These are phyloP conservation scores for Coelopa pilipes DNA, from an alignment of 2,888 invertebrate species.

Conservation along the genomic window DNA sequence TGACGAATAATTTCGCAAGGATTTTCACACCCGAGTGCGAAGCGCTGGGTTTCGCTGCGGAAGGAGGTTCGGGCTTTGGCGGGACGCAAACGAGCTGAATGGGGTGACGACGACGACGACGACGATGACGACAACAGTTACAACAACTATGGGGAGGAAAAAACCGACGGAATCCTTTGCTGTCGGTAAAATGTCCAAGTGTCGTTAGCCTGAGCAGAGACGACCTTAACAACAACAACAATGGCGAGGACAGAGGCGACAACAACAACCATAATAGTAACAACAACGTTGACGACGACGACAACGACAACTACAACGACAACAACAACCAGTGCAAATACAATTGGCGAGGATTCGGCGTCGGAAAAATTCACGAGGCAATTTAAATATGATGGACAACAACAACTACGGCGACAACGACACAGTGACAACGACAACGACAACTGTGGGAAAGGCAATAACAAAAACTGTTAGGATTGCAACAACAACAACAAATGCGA, in stretches of 20 bases:
- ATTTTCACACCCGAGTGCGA: too few species aligned
- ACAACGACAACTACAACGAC: background rate
- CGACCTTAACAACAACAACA: background rate
- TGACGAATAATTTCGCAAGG: too few species aligned
- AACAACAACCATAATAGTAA: background rate
- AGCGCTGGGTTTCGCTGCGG: too few species aligned
- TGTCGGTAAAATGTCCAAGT: background rate
- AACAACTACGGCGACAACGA: background rate
- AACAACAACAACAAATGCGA: constrained; percentile 18
- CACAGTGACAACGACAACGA: too few species aligned
- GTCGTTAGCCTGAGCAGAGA: background rate
- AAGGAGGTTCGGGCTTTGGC: too few species aligned
- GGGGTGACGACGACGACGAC: too few species aligned
- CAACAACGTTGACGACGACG: background rate
- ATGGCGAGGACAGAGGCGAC: background rate
- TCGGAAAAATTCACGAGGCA: background rate
- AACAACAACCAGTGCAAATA: background rate
- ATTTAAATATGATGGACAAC: constrained; percentile 24
- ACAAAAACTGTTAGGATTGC: too few species aligned
- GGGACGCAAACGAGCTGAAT: too few species aligned
- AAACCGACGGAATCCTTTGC: background rate
- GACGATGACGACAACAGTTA: too few species aligned
- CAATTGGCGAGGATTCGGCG: background rate
- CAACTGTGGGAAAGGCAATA: too few species aligned
- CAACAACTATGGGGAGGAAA: too few species aligned